These are phyloP conservation scores for Cynopterus brachyotis DNA, from an alignment of 2,113 vertebrate genomes.

Conservation along the genomic window DNA sequence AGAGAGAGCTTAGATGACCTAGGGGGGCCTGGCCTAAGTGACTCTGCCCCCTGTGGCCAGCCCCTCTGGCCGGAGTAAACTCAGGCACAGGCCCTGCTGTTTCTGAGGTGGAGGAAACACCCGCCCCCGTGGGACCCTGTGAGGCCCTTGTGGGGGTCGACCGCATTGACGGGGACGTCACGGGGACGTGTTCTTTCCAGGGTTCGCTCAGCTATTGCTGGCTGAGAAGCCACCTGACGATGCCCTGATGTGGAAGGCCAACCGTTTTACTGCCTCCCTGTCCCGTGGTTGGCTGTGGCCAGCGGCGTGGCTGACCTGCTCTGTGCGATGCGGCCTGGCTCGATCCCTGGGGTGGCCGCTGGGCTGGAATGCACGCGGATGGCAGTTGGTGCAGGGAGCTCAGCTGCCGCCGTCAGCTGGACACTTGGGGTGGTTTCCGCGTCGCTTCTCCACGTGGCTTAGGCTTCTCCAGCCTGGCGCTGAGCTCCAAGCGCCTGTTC, in stretches of 20 bases:
- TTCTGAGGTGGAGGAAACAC: background rate
- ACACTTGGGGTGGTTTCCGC: background rate
- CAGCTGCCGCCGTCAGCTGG: background rate
- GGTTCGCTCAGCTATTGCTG: background rate
- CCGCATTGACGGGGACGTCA: background rate
- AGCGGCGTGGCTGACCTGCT: background rate
- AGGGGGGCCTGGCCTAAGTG: background rate
- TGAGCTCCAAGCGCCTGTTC: background rate
- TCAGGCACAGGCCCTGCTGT: background rate
- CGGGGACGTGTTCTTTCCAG: background rate
- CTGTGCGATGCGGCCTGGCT: background rate
- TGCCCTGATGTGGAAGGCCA: background rate
- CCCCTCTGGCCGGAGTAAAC: background rate
- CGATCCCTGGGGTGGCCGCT: background rate
- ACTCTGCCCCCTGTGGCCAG: background rate
- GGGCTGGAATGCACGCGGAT: background rate
- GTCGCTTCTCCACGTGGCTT: background rate
- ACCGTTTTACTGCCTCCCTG: background rate
- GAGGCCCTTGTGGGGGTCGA: background rate
- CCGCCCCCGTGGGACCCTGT: background rate
- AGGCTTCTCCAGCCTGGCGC: background rate
- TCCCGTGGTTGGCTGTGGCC: background rate
- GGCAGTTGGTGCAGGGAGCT: background rate
- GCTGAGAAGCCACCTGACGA: background rate
- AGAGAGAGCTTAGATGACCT: background rate